Percentiles rank a stretch among this genome's conserved stretches.
These are phyloP conservation scores for Hyperoplus lanceolatus DNA, from an alignment of 2,797 vertebrate species.

Conservation along the genomic window DNA sequence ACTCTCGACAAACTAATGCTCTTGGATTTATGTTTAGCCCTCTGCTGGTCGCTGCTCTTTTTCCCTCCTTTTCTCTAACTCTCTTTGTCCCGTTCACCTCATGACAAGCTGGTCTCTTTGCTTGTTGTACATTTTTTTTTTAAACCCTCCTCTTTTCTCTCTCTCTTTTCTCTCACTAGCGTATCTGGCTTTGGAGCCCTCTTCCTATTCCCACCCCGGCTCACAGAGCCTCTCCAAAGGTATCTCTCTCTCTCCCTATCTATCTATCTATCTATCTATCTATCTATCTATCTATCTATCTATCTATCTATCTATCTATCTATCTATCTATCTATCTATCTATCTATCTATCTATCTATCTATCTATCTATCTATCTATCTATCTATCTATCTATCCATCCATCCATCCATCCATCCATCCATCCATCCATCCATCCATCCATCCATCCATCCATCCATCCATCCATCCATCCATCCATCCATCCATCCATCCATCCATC, in stretches of 20 bases:
- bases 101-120: slow-evolving; percentile 2
- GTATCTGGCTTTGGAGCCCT: slow-evolving; percentile 83
- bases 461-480: no score
- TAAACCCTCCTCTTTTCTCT: slow-evolving; percentile 45
- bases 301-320: no score
- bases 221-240: slow-evolving; percentile 84
- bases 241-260: slow-evolving; percentile 63
- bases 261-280: slow-evolving; percentile 27
- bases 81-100: not conserved
- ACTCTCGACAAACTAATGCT: slow-evolving; percentile 52
- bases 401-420: no score
- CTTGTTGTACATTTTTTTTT: slow-evolving; percentile 5
- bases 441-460: no score
- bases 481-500: no score
- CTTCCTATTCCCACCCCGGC: slow-evolving; percentile 75
- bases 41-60: not conserved
- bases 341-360: no score
- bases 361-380: no score
- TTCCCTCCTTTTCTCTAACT: slow-evolving; percentile 2
- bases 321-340: no score
- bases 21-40: no score
- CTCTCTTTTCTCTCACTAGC: slow-evolving; percentile 72
- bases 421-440: no score
- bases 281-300: no score
- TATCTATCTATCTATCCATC: no score